phyloP scores from a whole-genome alignment of 2,888 invertebrate species.

The Pseudococcus jackbeardsleyi region DNA sequence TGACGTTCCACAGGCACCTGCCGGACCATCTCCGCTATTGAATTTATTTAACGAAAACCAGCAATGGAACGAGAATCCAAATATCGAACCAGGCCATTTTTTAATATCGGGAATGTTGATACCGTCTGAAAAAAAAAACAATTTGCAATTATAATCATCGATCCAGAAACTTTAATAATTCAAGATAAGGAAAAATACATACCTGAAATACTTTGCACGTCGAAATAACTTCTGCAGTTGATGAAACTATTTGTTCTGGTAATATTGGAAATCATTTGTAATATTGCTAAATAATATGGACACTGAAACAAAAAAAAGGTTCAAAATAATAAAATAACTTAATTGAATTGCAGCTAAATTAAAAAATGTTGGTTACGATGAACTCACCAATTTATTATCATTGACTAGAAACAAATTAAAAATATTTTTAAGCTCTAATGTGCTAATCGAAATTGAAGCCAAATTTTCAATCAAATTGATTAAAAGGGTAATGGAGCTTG shows the following conservation, averaged over 20 bases:
- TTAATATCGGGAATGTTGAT: conserved; percentile 74
- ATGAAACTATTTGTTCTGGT: conserved; percentile 65
- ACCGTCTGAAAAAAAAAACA: conserved; percentile 70
- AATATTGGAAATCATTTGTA: conserved; percentile 70
- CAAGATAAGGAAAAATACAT: neutral
- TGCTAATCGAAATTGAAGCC: conserved; percentile 74
- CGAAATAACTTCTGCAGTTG: conserved; percentile 66
- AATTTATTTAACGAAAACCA: conserved; percentile 73
- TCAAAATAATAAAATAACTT: conserved; percentile 46
- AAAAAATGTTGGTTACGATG: neutral
- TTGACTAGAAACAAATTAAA: conserved; percentile 71
- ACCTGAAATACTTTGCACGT: conserved; percentile 66
- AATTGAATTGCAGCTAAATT: neutral
- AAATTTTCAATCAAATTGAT: conserved; percentile 74
- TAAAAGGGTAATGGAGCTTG: conserved; percentile 72
- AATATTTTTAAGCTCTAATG: conserved; percentile 74
- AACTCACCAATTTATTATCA: conserved; percentile 69
- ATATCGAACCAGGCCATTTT: conserved; percentile 74
- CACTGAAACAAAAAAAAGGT: conserved; percentile 67
- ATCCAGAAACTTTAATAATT: neutral
- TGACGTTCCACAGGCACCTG: conserved; percentile 56
- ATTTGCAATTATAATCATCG: neutral
- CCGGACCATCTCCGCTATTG: neutral
- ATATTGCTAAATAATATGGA: conserved; percentile 70
- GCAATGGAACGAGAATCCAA: conserved; percentile 75